These are phyloP conservation scores for Pollachius pollachius DNA, from an alignment of 2,113 vertebrate species.

Conservation along the genomic window DNA sequence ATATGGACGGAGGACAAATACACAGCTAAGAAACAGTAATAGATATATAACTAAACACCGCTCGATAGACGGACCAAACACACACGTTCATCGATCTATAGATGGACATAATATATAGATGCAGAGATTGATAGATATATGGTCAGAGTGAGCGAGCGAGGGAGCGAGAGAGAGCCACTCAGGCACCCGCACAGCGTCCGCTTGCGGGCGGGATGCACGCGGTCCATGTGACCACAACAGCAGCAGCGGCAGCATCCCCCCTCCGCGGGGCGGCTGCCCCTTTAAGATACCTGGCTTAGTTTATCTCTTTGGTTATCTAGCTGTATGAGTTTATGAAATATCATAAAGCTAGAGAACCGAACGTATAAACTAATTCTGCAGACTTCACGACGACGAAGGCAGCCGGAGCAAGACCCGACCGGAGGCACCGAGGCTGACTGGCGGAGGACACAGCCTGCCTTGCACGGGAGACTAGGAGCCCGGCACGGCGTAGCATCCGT, in stretches of 20 bases:
- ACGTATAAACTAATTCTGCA: constrained; percentile 86
- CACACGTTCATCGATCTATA: background rate
- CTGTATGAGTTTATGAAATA: constrained; percentile 97
- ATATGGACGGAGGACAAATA: background rate
- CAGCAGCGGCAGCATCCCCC: constrained; percentile 55
- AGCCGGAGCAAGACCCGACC: constrained; percentile 9
- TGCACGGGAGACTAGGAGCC: constrained; percentile 38
- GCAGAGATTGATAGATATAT: constrained; percentile 1
- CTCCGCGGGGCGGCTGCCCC: constrained; percentile 64
- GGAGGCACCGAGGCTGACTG: background rate
- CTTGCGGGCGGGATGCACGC: constrained; percentile 66
- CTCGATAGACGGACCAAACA: background rate
- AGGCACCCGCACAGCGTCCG: constrained; percentile 29
- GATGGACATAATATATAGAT: background rate
- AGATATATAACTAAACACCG: no score
- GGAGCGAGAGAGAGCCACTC: constrained; percentile 32
- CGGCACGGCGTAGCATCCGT: constrained; percentile 43
- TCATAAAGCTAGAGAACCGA: constrained; percentile 99
- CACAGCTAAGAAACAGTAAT: no score
- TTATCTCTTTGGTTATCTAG: constrained; percentile 99
- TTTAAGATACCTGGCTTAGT: constrained; percentile 85
- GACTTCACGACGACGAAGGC: constrained; percentile 56
- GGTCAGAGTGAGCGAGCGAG: constrained; percentile 24
- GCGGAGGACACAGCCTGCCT: constrained; percentile 47
- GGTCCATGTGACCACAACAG: constrained; percentile 81